Evolutionary conservation across 2,888 invertebrate genomes (phyloP).

Genomic region (Tipula vernalis): DNA sequence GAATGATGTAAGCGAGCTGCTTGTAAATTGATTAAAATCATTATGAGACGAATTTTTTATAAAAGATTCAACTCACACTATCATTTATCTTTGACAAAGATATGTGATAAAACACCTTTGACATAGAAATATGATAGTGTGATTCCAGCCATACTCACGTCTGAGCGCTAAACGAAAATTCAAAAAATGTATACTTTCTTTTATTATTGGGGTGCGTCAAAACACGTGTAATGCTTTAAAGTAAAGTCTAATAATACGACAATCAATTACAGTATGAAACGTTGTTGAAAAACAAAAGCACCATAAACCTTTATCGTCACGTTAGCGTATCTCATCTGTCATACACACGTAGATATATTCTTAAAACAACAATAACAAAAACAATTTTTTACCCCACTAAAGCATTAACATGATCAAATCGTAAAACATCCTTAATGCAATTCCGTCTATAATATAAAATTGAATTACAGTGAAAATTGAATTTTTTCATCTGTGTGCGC

Average conservation of each 20-base stretch:
- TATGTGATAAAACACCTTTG: too few relatives aligned
- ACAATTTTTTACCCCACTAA: not conserved
- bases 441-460: not conserved
- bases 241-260: not conserved
- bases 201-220: too few relatives aligned
- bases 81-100: too few relatives aligned
- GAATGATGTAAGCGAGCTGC: too few relatives aligned
- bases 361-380: not conserved
- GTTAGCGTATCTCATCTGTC: not conserved
- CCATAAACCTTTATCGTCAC: not conserved
- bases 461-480: not conserved
- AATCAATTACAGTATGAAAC: not conserved
- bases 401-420: not conserved
- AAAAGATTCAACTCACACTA: too few relatives aligned
- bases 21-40: too few relatives aligned
- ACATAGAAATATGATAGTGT: too few relatives aligned
- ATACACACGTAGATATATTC: not conserved
- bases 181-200: too few relatives aligned
- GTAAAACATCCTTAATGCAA: not conserved
- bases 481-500: not conserved
- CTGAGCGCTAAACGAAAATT: too few relatives aligned
- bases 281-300: not conserved
- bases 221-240: not conserved
- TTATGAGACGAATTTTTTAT: too few relatives aligned
- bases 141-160: too few relatives aligned